phyloP scores from a whole-genome alignment of 2,888 invertebrate species.

The Chymomyza caudatula region DNA sequence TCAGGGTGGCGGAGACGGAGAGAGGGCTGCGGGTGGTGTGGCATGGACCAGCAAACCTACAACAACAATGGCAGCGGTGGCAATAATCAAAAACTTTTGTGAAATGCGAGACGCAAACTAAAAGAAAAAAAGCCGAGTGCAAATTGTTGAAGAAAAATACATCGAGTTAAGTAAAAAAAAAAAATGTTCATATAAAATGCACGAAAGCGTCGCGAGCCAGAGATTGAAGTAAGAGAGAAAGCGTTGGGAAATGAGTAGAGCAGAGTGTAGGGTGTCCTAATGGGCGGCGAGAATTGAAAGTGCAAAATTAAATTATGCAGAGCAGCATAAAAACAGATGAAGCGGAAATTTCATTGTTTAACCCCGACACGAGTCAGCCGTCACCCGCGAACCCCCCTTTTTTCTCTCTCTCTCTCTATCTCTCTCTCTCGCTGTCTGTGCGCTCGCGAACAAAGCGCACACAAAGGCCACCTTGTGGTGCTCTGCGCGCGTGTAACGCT shows the following conservation, averaged over 20 bases:
- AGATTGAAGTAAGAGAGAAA: too few relatives aligned
- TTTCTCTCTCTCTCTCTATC: not conserved
- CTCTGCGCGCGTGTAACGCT: not conserved
- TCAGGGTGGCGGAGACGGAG: too few relatives aligned
- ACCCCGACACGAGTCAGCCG: slow-evolving; percentile 35
- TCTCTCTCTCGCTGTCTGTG: not conserved
- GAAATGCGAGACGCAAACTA: slow-evolving; percentile 5
- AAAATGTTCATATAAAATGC: too few relatives aligned
- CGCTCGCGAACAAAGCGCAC: not conserved
- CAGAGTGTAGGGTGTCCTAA: not conserved
- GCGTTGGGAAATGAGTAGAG: not conserved
- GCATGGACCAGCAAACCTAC: too few relatives aligned
- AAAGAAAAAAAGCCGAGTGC: slow-evolving; percentile 4
- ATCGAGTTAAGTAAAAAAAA: slow-evolving; percentile 24
- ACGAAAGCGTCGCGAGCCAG: too few relatives aligned
- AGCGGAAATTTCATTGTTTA: slow-evolving; percentile 72
- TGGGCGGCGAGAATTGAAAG: slow-evolving; percentile 49
- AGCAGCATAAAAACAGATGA: slow-evolving; percentile 71
- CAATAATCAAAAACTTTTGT: not conserved
- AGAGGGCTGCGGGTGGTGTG: too few relatives aligned
- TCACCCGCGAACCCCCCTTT: not conserved
- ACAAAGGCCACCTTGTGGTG: slow-evolving; percentile 26
- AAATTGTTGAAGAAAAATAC: slow-evolving; percentile 20
- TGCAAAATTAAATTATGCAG: slow-evolving; percentile 70
- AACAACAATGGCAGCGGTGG: not conserved